phyloP scores from a whole-genome alignment of 2,797 vertebrate species.

The Sarcoramphus papa region DNA sequence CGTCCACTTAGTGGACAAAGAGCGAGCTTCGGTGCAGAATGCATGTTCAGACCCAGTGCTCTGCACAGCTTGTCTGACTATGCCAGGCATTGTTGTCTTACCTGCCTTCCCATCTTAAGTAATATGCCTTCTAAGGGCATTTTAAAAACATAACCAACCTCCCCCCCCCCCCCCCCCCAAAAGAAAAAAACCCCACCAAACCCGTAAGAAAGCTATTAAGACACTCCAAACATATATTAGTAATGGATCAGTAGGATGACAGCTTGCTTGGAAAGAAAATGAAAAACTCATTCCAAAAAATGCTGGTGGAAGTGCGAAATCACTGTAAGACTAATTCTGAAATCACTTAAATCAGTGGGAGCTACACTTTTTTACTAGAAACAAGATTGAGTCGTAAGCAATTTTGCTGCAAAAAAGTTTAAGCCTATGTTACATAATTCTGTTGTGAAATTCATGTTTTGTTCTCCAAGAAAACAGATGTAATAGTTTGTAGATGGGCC shows the following conservation, averaged over 20 bases:
- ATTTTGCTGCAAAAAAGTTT: neutral
- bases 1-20: neutral
- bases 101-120: neutral
- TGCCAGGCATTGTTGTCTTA: neutral
- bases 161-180: no score
- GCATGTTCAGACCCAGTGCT: neutral
- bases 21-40: neutral
- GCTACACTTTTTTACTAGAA: neutral
- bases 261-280: neutral
- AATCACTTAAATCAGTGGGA: neutral
- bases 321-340: neutral
- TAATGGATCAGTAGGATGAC: neutral
- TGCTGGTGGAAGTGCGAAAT: neutral
- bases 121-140: neutral
- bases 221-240: neutral
- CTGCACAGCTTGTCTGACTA: neutral
- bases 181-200: neutral
- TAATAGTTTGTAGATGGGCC: neutral
- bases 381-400: neutral
- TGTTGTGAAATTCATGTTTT: no score
- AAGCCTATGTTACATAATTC: neutral
- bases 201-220: neutral
- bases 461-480: neutral
- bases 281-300: neutral
- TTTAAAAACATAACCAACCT: neutral